Evolutionary conservation across 2,888 invertebrate species (phyloP), one percentile per base, ranked within the genome.

Genomic region (Cheilosia vernalis): DNA sequence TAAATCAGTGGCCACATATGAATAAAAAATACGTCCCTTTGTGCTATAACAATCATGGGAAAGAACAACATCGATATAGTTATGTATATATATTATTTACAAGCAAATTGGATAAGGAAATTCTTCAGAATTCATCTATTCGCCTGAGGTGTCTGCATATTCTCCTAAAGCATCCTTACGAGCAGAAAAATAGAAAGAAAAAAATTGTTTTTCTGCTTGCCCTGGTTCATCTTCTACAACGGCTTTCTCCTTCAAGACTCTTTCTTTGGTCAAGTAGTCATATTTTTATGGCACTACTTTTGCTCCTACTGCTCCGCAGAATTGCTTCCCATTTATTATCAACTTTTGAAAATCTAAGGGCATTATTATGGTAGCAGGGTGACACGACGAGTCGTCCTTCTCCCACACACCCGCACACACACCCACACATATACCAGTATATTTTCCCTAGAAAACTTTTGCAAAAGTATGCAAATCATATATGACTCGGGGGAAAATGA

Each of bases 401-500:
- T 33, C 44, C n/a, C 37, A 10, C 27, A 37, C 13, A 21, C 33
- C 17, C 24, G 37, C 58, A 33, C 13, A 72, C 27, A 44, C 44
- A 44, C 58, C 24, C 13, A 72, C 27, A 44, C 44, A 44, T 17
- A 47, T 19, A 47, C 44, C 4, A 10, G 47, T n/a, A 21, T 21
- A 21, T 33, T 37, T 61, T n/a, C 63, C 44, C 40, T 42, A 24
- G 10, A 19, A 76, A 84, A 84, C 63, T 74, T 84, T 80, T 60
- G 19, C 66, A 66, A 74, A 84, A 80, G 74, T 84, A 84, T 84
- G 84, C 84, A 79, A 84, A 84, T 84, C 79, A 73, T 70, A 84
- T 67, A 84, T 79, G 79, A 74, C 84, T 84, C 73, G 67, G 33
- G 84, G 84, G 79, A 70, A 76, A 84, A 79, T 74, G 27, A 79